phyloP scores from a whole-genome alignment of 2,113 vertebrate genomes.

The Megaceryle maxima region DNA sequence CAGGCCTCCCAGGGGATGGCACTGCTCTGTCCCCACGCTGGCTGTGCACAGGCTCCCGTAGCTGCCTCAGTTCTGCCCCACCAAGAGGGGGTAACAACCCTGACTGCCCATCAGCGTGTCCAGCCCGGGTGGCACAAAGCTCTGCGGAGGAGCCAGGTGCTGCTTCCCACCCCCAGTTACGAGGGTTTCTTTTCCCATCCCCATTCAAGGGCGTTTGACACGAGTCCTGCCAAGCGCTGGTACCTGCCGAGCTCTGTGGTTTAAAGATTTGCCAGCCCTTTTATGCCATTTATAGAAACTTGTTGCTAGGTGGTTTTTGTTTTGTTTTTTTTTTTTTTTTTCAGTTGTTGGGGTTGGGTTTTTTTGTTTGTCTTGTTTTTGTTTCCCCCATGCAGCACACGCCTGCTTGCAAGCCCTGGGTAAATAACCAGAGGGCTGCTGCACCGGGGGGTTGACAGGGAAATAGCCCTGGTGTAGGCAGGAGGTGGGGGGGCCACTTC shows the following conservation, averaged over 20 bases:
- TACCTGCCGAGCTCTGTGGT: neutral
- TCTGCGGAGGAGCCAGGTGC: neutral
- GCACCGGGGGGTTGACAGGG: neutral
- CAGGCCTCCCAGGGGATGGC: neutral
- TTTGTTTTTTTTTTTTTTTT: too few relatives aligned
- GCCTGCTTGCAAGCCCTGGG: neutral
- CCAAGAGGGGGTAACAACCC: neutral
- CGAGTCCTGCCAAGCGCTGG: neutral
- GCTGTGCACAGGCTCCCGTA: accelerated
- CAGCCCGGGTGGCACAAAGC: neutral
- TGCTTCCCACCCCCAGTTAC: neutral
- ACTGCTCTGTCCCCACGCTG: neutral
- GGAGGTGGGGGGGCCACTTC: neutral
- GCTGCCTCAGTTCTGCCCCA: neutral
- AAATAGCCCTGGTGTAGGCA: neutral
- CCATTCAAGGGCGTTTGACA: neutral
- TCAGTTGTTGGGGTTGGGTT: neutral
- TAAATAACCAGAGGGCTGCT: neutral
- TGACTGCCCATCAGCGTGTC: accelerated
- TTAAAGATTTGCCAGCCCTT: neutral
- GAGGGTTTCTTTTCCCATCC: neutral
- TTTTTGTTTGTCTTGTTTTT: neutral
- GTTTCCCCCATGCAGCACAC: neutral
- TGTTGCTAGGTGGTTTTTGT: neutral
- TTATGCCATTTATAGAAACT: neutral